Evolutionary conservation across 2,888 invertebrate genomes (phyloP).

Genomic region (Allygus modestus): DNA sequence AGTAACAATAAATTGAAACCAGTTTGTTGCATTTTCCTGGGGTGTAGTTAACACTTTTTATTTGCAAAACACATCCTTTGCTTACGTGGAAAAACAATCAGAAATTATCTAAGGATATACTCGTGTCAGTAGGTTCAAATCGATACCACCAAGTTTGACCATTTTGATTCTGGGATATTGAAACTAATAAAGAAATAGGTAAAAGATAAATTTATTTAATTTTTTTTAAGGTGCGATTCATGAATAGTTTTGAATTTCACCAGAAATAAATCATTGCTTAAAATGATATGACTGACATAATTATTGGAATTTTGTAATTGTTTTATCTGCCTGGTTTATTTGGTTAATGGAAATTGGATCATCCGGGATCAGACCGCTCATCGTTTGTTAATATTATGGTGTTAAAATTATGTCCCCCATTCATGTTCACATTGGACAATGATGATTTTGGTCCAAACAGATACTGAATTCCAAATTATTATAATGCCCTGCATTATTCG

Average conservation of each 20-base stretch:
- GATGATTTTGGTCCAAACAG: no score
- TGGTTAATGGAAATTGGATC: background rate
- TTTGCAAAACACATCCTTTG: slow-evolving; percentile 4
- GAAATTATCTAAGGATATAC: background rate
- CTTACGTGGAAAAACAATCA: background rate
- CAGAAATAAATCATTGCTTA: background rate
- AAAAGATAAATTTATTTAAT: background rate
- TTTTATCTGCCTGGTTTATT: background rate
- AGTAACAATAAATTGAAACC: background rate
- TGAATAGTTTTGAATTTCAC: background rate
- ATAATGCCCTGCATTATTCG: no score
- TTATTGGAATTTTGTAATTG: background rate
- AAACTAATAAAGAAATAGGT: background rate
- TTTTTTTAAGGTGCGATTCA: no score
- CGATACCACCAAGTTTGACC: background rate
- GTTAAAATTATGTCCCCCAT: no score
- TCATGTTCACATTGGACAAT: no score
- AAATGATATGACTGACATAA: background rate
- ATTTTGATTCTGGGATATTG: background rate
- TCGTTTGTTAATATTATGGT: background rate
- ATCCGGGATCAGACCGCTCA: background rate
- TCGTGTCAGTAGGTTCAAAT: background rate
- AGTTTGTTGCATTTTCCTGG: background rate
- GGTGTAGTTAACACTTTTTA: background rate
- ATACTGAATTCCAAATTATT: no score